Conservation (phyloP, 2,797 vertebrate species). For the Urosaurus nigricauda region DNA sequence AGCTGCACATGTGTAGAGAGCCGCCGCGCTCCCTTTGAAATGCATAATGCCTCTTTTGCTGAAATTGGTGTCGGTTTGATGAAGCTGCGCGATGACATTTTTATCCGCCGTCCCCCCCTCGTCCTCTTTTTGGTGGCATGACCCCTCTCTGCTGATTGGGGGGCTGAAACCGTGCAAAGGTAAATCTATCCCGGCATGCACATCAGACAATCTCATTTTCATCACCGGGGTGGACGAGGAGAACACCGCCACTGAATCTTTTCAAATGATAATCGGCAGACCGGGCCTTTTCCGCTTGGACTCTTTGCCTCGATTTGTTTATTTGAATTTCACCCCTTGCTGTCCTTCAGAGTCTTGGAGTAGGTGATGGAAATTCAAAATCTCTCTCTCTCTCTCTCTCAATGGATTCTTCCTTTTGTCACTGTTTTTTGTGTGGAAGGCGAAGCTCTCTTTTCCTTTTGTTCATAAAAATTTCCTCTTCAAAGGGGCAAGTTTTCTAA, state of each 20-base stretch:
- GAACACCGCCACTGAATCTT: constrained; percentile 83
- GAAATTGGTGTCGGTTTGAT: constrained; percentile 84
- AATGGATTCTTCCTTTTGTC: constrained; percentile 21
- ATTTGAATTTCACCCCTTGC: constrained; percentile 17
- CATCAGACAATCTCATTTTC: constrained; percentile 90
- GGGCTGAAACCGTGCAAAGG: constrained; percentile 81
- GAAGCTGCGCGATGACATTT: constrained; percentile 85
- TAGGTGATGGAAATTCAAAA: constrained; percentile 67
- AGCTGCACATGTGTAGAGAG: constrained; percentile 69
- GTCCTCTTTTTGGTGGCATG: constrained; percentile 64
- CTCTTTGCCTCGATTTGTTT: background rate
- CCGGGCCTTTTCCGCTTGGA: constrained; percentile 54
- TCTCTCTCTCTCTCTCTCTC: constrained; percentile 49
- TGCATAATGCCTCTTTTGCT: constrained; percentile 84
- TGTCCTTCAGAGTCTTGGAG: constrained; percentile 61
- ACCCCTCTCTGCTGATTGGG: constrained; percentile 84
- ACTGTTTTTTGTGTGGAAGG: constrained; percentile 23
- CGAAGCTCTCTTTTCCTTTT: background rate
- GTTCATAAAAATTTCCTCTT: background rate
- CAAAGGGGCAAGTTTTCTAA: background rate
- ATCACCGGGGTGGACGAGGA: constrained; percentile 80
- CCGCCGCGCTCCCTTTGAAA: constrained; percentile 88
- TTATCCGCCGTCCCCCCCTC: background rate
- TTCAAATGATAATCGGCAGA: constrained; percentile 86
- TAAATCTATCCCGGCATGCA: constrained; percentile 82